phyloP scores from a whole-genome alignment of 2,797 vertebrate genomes.

The Cygnus olor region DNA sequence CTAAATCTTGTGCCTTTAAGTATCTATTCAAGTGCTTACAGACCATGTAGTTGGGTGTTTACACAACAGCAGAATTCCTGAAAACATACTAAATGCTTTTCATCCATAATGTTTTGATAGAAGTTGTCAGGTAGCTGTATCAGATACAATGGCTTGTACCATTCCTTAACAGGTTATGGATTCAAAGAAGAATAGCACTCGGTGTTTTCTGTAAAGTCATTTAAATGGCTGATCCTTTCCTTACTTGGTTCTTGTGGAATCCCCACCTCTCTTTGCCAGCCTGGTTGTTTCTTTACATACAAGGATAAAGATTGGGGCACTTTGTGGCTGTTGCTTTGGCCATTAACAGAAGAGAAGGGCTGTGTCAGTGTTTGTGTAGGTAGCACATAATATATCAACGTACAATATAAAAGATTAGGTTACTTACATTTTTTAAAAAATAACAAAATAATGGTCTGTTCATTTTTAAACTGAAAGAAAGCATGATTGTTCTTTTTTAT shows the following conservation, averaged over 20 bases:
- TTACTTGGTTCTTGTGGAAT: neutral
- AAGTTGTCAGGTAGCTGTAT: neutral
- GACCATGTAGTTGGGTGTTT: neutral
- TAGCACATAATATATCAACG: neutral
- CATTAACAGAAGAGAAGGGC: neutral
- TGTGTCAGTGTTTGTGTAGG: neutral
- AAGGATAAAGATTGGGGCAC: neutral
- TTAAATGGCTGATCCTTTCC: neutral
- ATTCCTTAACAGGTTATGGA: neutral
- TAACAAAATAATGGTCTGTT: neutral
- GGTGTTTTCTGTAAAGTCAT: neutral
- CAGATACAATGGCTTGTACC: neutral
- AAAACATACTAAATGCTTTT: neutral
- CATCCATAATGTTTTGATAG: neutral
- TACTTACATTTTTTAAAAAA: neutral
- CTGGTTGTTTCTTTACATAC: neutral
- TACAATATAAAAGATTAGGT: neutral
- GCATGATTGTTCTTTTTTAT: neutral
- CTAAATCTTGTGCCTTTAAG: neutral
- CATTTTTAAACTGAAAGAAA: constrained; percentile 8
- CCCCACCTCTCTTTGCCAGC: neutral
- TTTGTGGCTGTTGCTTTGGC: neutral
- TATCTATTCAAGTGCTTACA: neutral
- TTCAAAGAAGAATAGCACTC: neutral
- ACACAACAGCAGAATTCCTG: neutral